Base-by-base conservation (phyloP, 2,888 invertebrate genomes). In the Plagodis pulveraria region DNA sequence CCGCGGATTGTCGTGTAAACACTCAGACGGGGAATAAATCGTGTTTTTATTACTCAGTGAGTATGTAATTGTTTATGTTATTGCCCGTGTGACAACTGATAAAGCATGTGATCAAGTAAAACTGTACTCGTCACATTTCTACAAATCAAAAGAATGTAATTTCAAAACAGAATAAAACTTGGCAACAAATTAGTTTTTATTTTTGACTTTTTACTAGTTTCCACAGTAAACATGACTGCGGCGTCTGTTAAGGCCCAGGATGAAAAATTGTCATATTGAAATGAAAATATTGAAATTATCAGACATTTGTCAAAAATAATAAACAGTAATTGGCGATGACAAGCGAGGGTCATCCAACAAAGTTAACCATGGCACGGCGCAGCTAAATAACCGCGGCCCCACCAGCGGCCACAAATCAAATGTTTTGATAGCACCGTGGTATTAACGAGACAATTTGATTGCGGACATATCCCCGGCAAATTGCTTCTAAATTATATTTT, bases 401-500 rank as follows among this genome's bases (percentile, higher is more conserved):
- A 67, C 63, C 66, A 64, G 60, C 66, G 78, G 80, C 91, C 90
- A 92, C 92, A 92, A 92, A 92, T 92, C 92, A 92, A 92, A 92
- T 92, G 92, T 92, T 92, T 90, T 92, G 90, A 92, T 92, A 92
- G 90, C 90, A 84, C 87, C 87, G 78, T 80, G 86, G 89, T 87
- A 91, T 91, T 91, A 92, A 92, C 92, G 91, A 92, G 92, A 92
- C 92, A 92, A 92, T 92, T 92, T 92, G 92, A 92, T 92, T 92
- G 91, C 92, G 90, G 90, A 91, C 91, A 90, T 91, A 91, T 91
- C 88, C 89, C 82, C 87, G 87, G 86, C 85, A 92, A 92, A 92
- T 92, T 92, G 92, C 91, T 92, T 89, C 89, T 91, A 91, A 92
- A 92, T 92, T 91, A 92, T 92, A 91, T 91, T 91, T 91, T 91